These are phyloP conservation scores for Puma concolor DNA, from an alignment of 2,113 vertebrate species.

Conservation along the genomic window DNA sequence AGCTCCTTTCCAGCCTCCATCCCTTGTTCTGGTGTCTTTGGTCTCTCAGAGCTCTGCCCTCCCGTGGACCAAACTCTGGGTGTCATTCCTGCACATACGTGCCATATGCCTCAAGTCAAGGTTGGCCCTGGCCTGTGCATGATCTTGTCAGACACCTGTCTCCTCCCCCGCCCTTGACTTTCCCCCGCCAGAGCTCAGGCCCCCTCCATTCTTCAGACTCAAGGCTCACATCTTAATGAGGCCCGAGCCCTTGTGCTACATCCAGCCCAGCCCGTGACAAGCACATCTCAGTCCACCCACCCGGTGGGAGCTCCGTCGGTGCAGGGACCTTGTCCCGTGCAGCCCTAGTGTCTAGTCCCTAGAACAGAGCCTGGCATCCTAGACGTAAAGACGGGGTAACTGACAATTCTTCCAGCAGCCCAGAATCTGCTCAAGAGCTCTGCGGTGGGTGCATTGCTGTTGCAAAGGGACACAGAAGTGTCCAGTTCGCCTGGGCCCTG, in stretches of 20 bases:
- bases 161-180: rapidly evolving
- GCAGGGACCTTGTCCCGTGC: background rate
- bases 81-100: no score
- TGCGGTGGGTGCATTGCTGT: background rate
- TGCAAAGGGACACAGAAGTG: background rate
- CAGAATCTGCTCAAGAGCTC: background rate
- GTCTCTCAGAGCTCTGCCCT: background rate
- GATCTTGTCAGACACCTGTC: background rate
- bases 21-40: background rate
- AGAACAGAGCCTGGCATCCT: background rate
- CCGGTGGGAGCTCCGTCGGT: background rate
- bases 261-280: background rate
- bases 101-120: background rate
- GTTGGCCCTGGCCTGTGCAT: rapidly evolving
- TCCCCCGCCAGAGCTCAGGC: background rate
- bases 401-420: background rate
- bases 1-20: background rate
- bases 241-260: rapidly evolving
- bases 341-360: background rate
- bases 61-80: rapidly evolving
- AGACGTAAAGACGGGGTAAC: background rate
- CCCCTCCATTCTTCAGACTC: background rate
- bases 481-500: rapidly evolving
- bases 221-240: background rate
- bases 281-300: background rate